These are phyloP conservation scores for Notothenia rossii DNA, from an alignment of 2,113 vertebrate genomes.

Conservation along the genomic window DNA sequence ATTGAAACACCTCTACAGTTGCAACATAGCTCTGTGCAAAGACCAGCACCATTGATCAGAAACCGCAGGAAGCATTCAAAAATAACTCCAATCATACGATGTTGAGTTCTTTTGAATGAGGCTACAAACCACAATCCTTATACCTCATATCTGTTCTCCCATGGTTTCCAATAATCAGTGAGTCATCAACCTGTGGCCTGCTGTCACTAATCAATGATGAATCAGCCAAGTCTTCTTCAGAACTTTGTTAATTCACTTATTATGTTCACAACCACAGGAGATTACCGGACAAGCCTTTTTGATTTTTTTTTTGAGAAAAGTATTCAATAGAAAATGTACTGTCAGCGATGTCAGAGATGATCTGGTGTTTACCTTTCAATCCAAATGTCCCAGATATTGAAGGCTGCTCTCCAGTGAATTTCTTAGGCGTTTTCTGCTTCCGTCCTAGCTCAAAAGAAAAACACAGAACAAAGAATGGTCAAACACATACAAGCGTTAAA, in stretches of 20 bases:
- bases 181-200: slow-evolving; percentile 30
- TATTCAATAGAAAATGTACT: neutral
- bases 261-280: slow-evolving; percentile 4
- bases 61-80: slow-evolving; percentile 18
- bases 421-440: slow-evolving; percentile 99
- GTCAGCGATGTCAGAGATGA: neutral
- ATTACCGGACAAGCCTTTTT: neutral
- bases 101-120: slow-evolving; percentile 3
- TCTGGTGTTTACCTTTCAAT: slow-evolving; percentile 89
- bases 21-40: slow-evolving; percentile 46
- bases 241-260: slow-evolving; percentile 8
- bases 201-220: slow-evolving; percentile 23
- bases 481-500: slow-evolving; percentile 67
- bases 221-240: slow-evolving; percentile 9
- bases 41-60: slow-evolving; percentile 51
- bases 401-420: slow-evolving; percentile 98
- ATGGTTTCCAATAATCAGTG: slow-evolving; percentile 25
- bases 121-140: neutral
- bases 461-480: slow-evolving; percentile 81
- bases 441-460: slow-evolving; percentile 93
- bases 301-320: neutral
- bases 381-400: slow-evolving; percentile 98
- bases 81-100: slow-evolving; percentile 24
- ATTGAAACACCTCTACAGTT: slow-evolving; percentile 68
- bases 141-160: neutral